phyloP scores from a whole-genome alignment of 2,113 vertebrate genomes.

The Tor tambroides region DNA sequence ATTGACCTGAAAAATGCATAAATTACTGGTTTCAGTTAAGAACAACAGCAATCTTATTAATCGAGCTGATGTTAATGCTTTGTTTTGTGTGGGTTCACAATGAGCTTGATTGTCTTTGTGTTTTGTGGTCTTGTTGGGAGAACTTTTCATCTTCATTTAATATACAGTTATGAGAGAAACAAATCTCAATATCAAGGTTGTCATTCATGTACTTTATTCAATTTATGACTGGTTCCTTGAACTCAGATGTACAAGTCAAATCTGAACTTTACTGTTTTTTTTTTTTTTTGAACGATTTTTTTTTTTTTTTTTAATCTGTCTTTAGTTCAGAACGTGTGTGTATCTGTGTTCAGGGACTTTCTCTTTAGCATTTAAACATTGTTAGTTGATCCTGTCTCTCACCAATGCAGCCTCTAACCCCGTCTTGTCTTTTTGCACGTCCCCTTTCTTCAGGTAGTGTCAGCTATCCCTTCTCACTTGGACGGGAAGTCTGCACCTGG shows the following conservation, averaged over 20 bases:
- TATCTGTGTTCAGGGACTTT: not conserved
- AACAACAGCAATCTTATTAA: not conserved
- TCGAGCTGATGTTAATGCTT: not conserved
- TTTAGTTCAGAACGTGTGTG: not conserved
- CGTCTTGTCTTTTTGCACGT: slow-evolving; percentile 28
- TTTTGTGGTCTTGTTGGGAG: slow-evolving; percentile 35
- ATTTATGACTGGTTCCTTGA: not conserved
- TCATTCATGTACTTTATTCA: not conserved
- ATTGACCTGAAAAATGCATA: not conserved
- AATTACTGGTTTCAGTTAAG: not conserved
- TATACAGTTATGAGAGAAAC: not conserved
- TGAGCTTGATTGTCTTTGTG: slow-evolving; percentile 55
- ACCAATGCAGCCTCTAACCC: slow-evolving; percentile 56
- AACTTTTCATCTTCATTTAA: slow-evolving; percentile 26
- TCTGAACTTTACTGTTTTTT: not conserved
- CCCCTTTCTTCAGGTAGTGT: slow-evolving; percentile 87
- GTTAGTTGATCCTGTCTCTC: not conserved
- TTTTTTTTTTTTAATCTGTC: not conserved
- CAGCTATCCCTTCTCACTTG: slow-evolving; percentile 93
- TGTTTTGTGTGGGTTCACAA: slow-evolving; percentile 45
- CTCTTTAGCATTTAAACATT: not conserved
- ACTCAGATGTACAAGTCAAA: not conserved
- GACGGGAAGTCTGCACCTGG: slow-evolving; percentile 97
- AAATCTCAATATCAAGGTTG: not conserved
- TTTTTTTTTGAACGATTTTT: no score